These are phyloP conservation scores for Clarias batrachus DNA, from an alignment of 2,113 vertebrate species.

Conservation along the genomic window DNA sequence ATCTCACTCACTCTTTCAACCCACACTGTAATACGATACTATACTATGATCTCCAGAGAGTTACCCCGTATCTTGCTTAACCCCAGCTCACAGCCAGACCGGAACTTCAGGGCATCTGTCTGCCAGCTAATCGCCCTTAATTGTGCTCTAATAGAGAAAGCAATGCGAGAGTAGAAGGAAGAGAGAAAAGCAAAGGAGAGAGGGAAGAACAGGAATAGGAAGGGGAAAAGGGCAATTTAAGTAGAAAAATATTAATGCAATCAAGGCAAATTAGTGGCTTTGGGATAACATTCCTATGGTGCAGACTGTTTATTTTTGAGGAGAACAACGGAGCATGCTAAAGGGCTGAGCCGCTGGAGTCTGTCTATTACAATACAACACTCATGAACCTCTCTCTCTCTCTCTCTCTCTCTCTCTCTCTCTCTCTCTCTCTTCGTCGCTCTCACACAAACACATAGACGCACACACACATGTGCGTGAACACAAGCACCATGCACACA, in stretches of 20 bases:
- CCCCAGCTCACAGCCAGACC: slow-evolving; percentile 50
- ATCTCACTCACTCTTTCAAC: not conserved
- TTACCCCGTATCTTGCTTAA: slow-evolving; percentile 48
- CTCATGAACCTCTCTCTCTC: not conserved
- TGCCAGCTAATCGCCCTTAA: slow-evolving; percentile 72
- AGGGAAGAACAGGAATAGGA: slow-evolving; percentile 72
- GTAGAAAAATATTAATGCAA: slow-evolving; percentile 76
- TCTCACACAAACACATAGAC: slow-evolving; percentile 20
- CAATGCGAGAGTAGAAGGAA: slow-evolving; percentile 51
- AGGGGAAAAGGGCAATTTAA: slow-evolving; percentile 75
- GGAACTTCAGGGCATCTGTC: slow-evolving; percentile 65
- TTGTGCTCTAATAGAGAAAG: slow-evolving; percentile 69
- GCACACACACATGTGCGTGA: not conserved
- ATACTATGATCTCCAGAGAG: slow-evolving; percentile 34
- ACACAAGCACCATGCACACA: not conserved
- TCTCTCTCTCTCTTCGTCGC: not conserved
- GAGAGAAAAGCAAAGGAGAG: slow-evolving; percentile 51
- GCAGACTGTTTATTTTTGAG: slow-evolving; percentile 64
- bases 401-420: not conserved
- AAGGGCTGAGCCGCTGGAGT: slow-evolving; percentile 21
- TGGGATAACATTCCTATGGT: slow-evolving; percentile 72
- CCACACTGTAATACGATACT: not conserved
- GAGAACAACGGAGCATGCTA: slow-evolving; percentile 56
- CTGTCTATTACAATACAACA: slow-evolving; percentile 14
- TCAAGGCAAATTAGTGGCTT: slow-evolving; percentile 72